Percentiles rank a stretch among this genome's conserved stretches.
phyloP scores from a whole-genome alignment of 2,797 vertebrate species.

The Pristis pectinata region DNA sequence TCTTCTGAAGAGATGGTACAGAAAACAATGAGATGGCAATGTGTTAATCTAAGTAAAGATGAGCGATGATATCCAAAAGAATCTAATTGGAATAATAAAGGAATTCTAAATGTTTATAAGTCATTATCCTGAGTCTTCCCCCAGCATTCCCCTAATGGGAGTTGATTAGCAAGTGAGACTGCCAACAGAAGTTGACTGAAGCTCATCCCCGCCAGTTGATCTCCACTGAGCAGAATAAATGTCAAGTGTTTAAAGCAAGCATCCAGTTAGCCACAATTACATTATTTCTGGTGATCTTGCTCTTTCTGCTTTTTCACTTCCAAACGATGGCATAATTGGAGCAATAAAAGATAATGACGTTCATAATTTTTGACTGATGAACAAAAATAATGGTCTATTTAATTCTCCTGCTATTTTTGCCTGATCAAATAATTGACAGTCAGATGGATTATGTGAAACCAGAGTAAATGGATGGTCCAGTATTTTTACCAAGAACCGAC shows the following conservation, averaged over 20 bases:
- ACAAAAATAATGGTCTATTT: not conserved
- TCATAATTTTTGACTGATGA: not conserved
- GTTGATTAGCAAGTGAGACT: conserved; percentile 10
- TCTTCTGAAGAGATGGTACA: not conserved
- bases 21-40: not conserved
- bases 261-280: not conserved
- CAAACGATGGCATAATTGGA: not conserved
- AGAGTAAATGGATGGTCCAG: not conserved
- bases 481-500: not conserved
- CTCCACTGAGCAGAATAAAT: conserved; percentile 16
- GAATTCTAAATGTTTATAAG: conserved; percentile 26
- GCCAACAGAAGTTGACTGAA: conserved; percentile 8
- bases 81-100: not conserved
- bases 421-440: not conserved
- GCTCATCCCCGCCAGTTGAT: conserved; percentile 20
- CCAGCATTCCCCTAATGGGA: not conserved
- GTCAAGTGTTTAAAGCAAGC: not conserved
- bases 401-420: not conserved
- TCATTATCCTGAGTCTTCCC: not conserved
- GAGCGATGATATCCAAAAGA: not conserved
- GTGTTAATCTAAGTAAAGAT: conserved; percentile 4
- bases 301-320: not conserved
- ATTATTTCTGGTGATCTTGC: not conserved
- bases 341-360: not conserved
- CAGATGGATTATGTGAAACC: no score